Conservation (phyloP, 1,140 invertebrate genomes). For the Neoseiulus cucumeris region DNA sequence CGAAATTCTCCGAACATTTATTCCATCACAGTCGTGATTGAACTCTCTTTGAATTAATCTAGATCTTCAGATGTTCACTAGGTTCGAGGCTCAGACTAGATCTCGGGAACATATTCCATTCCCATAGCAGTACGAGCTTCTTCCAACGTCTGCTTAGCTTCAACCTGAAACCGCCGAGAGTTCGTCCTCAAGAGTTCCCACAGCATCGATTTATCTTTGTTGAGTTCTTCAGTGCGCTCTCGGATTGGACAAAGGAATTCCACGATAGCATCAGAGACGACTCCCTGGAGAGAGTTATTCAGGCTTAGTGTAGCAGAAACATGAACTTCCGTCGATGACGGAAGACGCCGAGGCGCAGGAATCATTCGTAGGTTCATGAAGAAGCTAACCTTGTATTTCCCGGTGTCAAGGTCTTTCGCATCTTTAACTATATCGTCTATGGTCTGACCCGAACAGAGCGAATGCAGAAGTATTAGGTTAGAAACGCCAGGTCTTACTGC, state of each 20-base stretch:
- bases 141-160: not conserved
- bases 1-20: too few relatives aligned
- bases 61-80: not conserved
- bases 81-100: too few relatives aligned
- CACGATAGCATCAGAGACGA: slow-evolving; percentile 49
- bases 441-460: slow-evolving; percentile 43
- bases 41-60: not conserved
- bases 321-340: too few relatives aligned
- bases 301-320: too few relatives aligned
- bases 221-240: slow-evolving; percentile 35
- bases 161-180: not conserved
- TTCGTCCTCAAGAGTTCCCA: slow-evolving; percentile 35
- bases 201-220: slow-evolving; percentile 40
- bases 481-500: slow-evolving; percentile 57
- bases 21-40: too few relatives aligned
- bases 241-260: slow-evolving; percentile 51
- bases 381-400: slow-evolving; percentile 46
- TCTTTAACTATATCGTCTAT: slow-evolving; percentile 49
- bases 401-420: slow-evolving; percentile 45
- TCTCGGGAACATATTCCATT: not conserved
- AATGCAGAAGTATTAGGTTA: slow-evolving; percentile 69
- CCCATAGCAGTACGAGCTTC: not conserved
- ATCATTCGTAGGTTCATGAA: too few relatives aligned
- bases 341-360: too few relatives aligned
- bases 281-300: slow-evolving; percentile 17